A percentile compares a stretch with the other conserved stretches of the same genome.
Evolutionary conservation across 1,140 invertebrate genomes (phyloP).

Genomic region (Hylyphantes graminicola): DNA sequence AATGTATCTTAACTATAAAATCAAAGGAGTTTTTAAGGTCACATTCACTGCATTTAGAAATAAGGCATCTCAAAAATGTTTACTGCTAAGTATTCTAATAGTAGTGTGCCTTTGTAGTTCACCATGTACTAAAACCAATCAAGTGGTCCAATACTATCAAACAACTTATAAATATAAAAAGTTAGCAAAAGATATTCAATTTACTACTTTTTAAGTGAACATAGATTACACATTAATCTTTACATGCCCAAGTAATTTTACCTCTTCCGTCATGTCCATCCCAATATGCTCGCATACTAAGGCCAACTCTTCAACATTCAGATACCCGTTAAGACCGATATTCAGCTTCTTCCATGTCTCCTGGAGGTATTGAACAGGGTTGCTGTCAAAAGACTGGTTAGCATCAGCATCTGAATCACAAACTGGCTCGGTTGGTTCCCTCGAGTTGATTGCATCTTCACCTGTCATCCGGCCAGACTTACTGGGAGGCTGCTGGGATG

Average conservation of each 20-base stretch:
- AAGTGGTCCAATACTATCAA: too few relatives aligned
- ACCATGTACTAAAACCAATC: too few relatives aligned
- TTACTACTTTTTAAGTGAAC: too few relatives aligned
- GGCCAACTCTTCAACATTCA: conserved; percentile 73
- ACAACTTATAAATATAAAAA: too few relatives aligned
- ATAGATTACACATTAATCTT: too few relatives aligned
- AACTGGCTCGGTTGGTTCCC: background rate
- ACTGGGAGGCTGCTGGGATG: conserved; percentile 38
- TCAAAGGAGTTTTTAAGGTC: too few relatives aligned
- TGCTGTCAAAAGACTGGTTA: conserved; percentile 53
- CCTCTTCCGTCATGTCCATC: conserved; percentile 73
- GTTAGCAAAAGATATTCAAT: too few relatives aligned
- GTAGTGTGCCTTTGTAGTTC: too few relatives aligned
- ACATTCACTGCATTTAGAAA: too few relatives aligned
- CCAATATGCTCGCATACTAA: conserved; percentile 76
- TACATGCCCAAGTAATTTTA: conserved; percentile 61
- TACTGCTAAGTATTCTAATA: too few relatives aligned
- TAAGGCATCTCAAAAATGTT: too few relatives aligned
- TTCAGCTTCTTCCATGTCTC: conserved; percentile 74
- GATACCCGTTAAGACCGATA: conserved; percentile 74
- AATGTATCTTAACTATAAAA: too few relatives aligned
- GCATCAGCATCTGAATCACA: conserved; percentile 53
- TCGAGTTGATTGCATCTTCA: background rate
- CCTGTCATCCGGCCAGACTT: conserved; percentile 48
- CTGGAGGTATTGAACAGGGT: conserved; percentile 69